These are phyloP conservation scores for Callithrix jacchus DNA, from an alignment of 2,113 vertebrate species.

Conservation along the genomic window DNA sequence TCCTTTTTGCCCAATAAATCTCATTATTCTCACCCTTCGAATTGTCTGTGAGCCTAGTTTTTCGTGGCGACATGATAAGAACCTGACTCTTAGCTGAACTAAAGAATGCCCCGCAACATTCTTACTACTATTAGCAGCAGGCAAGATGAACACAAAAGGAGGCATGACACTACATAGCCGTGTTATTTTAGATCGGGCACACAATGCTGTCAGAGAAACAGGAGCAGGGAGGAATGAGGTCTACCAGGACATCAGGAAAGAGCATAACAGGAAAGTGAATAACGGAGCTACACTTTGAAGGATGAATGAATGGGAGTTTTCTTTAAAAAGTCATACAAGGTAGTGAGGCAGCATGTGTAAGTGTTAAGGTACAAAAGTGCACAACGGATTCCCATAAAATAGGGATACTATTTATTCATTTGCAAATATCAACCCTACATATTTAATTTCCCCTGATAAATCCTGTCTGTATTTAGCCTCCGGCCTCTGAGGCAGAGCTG, in stretches of 20 bases:
- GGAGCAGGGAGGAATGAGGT: neutral
- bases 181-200: neutral
- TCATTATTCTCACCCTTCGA: no score
- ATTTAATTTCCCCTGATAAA: neutral
- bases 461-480: neutral
- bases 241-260: neutral
- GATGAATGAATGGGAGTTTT: neutral
- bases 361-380: neutral
- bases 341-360: neutral
- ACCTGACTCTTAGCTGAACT: no score
- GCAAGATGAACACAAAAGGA: neutral
- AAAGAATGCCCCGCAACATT: no score
- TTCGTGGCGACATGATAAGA: no score
- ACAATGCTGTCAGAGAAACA: neutral
- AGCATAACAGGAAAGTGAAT: neutral
- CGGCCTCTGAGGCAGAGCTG: neutral
- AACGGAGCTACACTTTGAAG: neutral
- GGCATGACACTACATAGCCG: fast-evolving
- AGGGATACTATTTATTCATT: neutral
- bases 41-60: no score
- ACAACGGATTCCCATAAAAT: neutral
- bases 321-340: neutral
- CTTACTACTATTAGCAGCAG: neutral
- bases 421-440: neutral
- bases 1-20: no score